These are phyloP conservation scores for Caenorhabditis plicata DNA, from an alignment of 2,888 invertebrate genomes.

Conservation along the genomic window DNA sequence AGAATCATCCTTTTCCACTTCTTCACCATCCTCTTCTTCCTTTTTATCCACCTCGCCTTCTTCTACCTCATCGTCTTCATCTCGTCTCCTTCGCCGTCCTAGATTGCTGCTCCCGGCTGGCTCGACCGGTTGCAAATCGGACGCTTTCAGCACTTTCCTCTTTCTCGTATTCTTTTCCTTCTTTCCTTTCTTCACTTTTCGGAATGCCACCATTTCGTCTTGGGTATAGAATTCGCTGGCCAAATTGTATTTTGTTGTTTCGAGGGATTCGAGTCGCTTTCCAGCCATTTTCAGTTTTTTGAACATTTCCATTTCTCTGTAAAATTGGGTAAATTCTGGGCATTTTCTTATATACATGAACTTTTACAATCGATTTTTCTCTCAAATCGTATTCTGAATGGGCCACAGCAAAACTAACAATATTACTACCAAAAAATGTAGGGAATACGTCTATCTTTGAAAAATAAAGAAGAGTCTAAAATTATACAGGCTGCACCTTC, in stretches of 20 bases:
- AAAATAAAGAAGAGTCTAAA: no score
- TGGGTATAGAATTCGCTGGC: slow-evolving; percentile 84
- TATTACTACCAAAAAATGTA: no score
- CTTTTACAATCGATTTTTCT: no score
- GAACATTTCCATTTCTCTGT: slow-evolving; percentile 29
- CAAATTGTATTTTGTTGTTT: slow-evolving; percentile 68
- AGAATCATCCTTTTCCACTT: no score
- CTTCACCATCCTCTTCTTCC: slow-evolving; percentile 19
- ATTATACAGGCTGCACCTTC: no score
- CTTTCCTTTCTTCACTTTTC: slow-evolving; percentile 62
- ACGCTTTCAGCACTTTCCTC: slow-evolving; percentile 56
- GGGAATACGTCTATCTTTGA: no score
- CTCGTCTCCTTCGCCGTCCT: slow-evolving; percentile 16
- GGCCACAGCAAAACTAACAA: no score
- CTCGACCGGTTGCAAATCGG: slow-evolving; percentile 58
- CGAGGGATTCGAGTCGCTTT: slow-evolving; percentile 74
- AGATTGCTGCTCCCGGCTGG: slow-evolving; percentile 14
- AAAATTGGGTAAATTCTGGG: no score
- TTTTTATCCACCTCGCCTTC: slow-evolving; percentile 37
- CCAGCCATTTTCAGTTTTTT: slow-evolving; percentile 48
- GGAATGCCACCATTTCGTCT: slow-evolving; percentile 74
- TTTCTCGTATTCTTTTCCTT: slow-evolving; percentile 53
- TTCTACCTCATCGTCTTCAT: slow-evolving; percentile 4
- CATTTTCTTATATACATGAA: no score
- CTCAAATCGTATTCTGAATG: no score